Evolutionary conservation across 2,113 vertebrate species (phyloP).

Genomic region (Serranochromis macrocephalus): DNA sequence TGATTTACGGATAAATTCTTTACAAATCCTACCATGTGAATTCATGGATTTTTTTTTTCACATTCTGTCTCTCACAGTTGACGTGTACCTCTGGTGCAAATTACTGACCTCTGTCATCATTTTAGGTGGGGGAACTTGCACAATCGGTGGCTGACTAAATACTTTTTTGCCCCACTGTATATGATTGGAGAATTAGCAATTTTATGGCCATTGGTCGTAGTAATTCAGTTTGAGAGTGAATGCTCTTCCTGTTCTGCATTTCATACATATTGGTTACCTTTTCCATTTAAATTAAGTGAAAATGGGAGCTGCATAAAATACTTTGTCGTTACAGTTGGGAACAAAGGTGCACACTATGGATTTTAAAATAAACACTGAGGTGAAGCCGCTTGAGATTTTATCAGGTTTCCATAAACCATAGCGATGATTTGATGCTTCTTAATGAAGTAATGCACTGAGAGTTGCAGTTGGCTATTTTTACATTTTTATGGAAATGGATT

Average conservation of each 20-base stretch:
- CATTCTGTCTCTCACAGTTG: too few relatives aligned
- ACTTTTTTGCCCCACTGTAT: too few relatives aligned
- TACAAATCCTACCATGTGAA: too few relatives aligned
- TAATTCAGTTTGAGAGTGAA: neutral
- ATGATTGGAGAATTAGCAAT: neutral
- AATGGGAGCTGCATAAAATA: neutral
- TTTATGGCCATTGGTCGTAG: neutral
- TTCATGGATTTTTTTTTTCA: too few relatives aligned
- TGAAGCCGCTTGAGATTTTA: neutral
- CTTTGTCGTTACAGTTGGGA: neutral
- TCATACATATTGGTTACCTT: neutral
- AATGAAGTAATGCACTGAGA: neutral
- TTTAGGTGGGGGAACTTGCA: too few relatives aligned
- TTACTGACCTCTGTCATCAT: too few relatives aligned
- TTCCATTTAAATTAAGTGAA: neutral
- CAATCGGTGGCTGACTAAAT: too few relatives aligned
- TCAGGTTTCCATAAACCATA: neutral
- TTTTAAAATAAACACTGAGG: neutral
- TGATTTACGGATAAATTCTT: too few relatives aligned
- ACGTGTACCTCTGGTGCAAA: too few relatives aligned
- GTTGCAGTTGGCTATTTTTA: neutral
- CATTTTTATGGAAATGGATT: neutral
- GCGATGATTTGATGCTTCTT: neutral
- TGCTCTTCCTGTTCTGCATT: neutral
- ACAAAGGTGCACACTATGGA: neutral